Conservation (phyloP, 2,797 vertebrate genomes). For the Botia kubotai region DNA sequence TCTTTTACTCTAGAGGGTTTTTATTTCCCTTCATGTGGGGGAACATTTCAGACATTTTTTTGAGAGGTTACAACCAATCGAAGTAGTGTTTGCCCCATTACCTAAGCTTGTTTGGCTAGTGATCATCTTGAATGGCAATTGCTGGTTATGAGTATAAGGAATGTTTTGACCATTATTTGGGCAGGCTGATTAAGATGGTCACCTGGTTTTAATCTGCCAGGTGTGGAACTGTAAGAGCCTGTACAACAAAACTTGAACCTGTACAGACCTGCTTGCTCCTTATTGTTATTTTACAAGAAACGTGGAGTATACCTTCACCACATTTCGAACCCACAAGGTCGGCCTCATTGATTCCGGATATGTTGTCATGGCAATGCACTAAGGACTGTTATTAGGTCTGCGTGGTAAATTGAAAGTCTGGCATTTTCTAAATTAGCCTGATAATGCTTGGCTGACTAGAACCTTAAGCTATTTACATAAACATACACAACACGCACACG, state of each 20-base stretch:
- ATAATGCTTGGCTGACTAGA: constrained; percentile 40
- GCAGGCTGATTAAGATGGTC: too few species aligned
- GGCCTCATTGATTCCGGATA: constrained; percentile 36
- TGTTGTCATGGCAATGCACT: constrained; percentile 50
- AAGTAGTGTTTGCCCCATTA: neutral
- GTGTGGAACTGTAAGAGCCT: neutral
- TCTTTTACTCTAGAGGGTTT: neutral
- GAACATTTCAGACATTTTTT: neutral
- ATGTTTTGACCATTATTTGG: too few species aligned
- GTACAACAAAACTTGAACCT: constrained; percentile 6
- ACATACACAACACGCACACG: constrained; percentile 17
- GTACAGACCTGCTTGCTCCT: neutral
- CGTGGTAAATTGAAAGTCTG: constrained; percentile 46
- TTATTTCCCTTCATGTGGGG: neutral
- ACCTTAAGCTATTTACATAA: constrained; percentile 50
- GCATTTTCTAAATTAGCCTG: constrained; percentile 51
- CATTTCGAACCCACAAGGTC: constrained; percentile 43
- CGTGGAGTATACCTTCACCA: neutral
- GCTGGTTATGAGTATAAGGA: too few species aligned
- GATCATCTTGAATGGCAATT: too few species aligned
- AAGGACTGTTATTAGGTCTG: constrained; percentile 39
- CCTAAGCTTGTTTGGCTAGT: too few species aligned
- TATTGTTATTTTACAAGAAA: constrained; percentile 28
- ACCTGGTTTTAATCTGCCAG: neutral
- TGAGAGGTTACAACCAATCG: neutral